Percentiles rank a stretch among this genome's conserved stretches.
Conservation (phyloP, 2,888 invertebrate genomes). For the Leucozona laternaria region DNA sequence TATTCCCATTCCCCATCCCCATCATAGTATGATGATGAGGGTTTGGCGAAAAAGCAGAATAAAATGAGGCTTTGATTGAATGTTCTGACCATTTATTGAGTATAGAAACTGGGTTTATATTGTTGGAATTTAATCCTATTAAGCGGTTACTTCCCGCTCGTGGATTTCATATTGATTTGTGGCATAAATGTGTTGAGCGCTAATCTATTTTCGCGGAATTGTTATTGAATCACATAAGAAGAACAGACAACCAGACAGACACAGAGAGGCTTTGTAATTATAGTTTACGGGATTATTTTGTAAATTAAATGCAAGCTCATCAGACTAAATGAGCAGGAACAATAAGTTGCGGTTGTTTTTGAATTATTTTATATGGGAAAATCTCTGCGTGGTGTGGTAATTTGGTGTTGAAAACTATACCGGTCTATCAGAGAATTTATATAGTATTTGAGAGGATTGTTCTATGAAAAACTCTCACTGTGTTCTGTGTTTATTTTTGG, state of each 20-base stretch:
- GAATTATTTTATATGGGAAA: neutral
- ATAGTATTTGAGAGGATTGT: neutral
- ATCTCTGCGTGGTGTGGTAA: neutral
- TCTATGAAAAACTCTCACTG: neutral
- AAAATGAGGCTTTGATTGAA: conserved; percentile 59
- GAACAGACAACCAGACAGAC: neutral
- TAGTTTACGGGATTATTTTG: conserved; percentile 13
- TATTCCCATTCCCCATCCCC: neutral
- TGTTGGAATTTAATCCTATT: conserved; percentile 63
- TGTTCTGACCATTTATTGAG: conserved; percentile 52
- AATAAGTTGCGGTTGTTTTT: conserved; percentile 17
- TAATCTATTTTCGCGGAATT: conserved; percentile 41
- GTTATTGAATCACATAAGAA: conserved; percentile 35
- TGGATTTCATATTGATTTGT: conserved; percentile 54
- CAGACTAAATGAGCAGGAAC: conserved; percentile 20
- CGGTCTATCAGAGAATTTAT: neutral
- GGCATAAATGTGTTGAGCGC: conserved; percentile 41
- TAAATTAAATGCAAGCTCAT: conserved; percentile 36
- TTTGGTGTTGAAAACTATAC: neutral
- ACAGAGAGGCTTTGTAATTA: conserved; percentile 21
- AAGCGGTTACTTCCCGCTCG: conserved; percentile 39
- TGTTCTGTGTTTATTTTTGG: no score
- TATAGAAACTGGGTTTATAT: conserved; percentile 44
- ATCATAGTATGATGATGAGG: neutral
- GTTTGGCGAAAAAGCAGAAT: conserved; percentile 8